Conservation (phyloP, 2,797 vertebrate species). For the Semotilus atromaculatus region DNA sequence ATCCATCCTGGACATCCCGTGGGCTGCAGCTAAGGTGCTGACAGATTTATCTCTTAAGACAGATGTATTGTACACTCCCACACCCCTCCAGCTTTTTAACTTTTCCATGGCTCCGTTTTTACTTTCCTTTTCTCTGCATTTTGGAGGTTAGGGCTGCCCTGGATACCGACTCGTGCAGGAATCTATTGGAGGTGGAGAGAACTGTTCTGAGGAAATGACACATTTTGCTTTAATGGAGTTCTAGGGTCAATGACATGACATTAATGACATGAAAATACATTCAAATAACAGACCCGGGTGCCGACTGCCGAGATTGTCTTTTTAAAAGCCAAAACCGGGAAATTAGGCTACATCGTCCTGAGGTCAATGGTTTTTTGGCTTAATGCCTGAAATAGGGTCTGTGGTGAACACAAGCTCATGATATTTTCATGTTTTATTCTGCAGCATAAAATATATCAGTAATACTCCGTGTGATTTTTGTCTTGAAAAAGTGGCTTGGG, state of each 20-base stretch:
- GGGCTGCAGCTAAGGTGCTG: slow-evolving; percentile 58
- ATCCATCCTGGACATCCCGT: slow-evolving; percentile 63
- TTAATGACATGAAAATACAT: neutral
- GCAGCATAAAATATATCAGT: neutral
- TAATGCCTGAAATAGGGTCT: neutral
- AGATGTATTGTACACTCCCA: slow-evolving; percentile 59
- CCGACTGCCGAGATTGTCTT: neutral
- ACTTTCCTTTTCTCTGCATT: slow-evolving; percentile 31
- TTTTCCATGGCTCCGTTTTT: slow-evolving; percentile 31
- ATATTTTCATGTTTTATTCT: neutral
- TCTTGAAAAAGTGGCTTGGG: neutral
- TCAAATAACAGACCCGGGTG: neutral
- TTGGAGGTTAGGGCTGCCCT: slow-evolving; percentile 4
- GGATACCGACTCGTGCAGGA: neutral
- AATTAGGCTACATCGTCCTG: neutral
- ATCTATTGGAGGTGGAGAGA: slow-evolving; percentile 14
- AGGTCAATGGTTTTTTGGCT: neutral
- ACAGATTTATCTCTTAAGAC: slow-evolving; percentile 71
- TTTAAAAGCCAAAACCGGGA: neutral
- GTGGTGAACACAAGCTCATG: neutral
- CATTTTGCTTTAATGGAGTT: slow-evolving; percentile 11
- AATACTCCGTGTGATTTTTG: neutral
- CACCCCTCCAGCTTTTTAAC: slow-evolving; percentile 56
- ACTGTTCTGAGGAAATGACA: slow-evolving; percentile 28
- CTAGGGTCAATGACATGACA: slow-evolving; percentile 1